phyloP scores from a whole-genome alignment of 2,888 invertebrate species.

The Argyresthia albistria region DNA sequence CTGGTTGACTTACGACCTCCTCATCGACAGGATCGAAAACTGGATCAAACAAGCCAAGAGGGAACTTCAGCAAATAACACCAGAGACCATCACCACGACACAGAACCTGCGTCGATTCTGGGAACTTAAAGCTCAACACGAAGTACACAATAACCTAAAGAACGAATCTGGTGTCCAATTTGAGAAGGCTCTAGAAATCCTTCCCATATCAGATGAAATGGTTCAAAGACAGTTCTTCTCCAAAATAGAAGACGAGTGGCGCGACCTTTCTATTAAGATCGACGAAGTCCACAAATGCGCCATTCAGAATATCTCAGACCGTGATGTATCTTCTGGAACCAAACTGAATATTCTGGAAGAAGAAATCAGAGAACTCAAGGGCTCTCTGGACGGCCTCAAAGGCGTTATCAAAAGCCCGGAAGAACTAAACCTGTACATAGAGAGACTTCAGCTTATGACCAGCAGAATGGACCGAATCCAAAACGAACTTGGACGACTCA shows the following conservation, averaged over 20 bases:
- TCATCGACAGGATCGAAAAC: conserved; percentile 80
- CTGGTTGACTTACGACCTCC: conserved; percentile 82
- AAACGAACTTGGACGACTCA: conserved; percentile 83
- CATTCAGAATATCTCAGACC: conserved; percentile 79
- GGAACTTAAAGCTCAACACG: conserved; percentile 91
- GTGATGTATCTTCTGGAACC: conserved; percentile 81
- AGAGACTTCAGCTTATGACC: conserved; percentile 83
- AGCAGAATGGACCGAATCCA: conserved; percentile 83
- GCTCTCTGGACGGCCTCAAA: conserved; percentile 79
- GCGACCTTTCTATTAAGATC: conserved; percentile 75
- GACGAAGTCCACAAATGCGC: conserved; percentile 77
- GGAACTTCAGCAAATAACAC: conserved; percentile 77
- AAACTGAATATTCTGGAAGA: conserved; percentile 82
- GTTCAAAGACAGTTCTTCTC: conserved; percentile 84
- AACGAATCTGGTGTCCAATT: conserved; percentile 81
- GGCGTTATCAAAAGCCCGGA: conserved; percentile 88
- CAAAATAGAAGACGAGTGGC: conserved; percentile 85
- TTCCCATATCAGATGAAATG: conserved; percentile 89
- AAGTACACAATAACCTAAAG: conserved; percentile 84
- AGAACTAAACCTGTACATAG: conserved; percentile 85
- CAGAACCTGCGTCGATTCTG: conserved; percentile 88
- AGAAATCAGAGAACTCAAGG: conserved; percentile 81
- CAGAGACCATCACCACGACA: conserved; percentile 75
- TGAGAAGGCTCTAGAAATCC: conserved; percentile 82
- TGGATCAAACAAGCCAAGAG: conserved; percentile 84